Conservation (phyloP, 2,113 vertebrate species). For the Zosterops borbonicus region DNA sequence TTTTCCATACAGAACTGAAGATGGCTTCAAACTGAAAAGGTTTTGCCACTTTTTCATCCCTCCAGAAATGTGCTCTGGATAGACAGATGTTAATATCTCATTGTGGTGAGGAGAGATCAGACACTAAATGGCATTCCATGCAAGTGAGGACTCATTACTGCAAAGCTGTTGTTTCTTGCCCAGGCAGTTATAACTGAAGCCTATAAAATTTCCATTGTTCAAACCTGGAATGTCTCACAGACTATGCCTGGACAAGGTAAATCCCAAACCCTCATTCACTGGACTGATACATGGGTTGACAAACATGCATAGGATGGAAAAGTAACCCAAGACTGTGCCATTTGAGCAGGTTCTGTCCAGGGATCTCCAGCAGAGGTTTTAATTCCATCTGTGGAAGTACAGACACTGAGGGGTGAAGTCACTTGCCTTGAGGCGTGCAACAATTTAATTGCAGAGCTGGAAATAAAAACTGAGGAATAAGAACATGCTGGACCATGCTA, state of each 20-base stretch:
- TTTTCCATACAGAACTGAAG: background rate
- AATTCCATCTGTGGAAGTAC: background rate
- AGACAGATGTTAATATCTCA: background rate
- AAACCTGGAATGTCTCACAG: background rate
- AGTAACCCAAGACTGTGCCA: background rate
- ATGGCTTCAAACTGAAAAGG: background rate
- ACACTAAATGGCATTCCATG: constrained; percentile 44
- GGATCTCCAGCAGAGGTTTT: background rate
- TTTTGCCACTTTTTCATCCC: background rate
- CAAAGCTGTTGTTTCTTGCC: constrained; percentile 59
- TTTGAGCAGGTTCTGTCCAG: background rate
- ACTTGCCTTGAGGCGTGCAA: constrained; percentile 29
- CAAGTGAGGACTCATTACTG: constrained; percentile 59
- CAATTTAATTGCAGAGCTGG: constrained; percentile 42
- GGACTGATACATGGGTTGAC: background rate
- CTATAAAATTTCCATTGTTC: constrained; percentile 62
- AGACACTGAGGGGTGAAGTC: constrained; percentile 30
- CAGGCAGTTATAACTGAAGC: constrained; percentile 11
- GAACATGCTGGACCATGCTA: constrained; percentile 45
- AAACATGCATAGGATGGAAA: background rate
- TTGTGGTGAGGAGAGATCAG: constrained; percentile 10
- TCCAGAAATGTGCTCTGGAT: background rate
- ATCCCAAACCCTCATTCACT: background rate
- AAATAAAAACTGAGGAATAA: constrained; percentile 48
- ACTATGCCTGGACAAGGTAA: background rate